Evolutionary conservation across 2,888 invertebrate genomes (phyloP).

Genomic region (Amphipyra berbera): DNA sequence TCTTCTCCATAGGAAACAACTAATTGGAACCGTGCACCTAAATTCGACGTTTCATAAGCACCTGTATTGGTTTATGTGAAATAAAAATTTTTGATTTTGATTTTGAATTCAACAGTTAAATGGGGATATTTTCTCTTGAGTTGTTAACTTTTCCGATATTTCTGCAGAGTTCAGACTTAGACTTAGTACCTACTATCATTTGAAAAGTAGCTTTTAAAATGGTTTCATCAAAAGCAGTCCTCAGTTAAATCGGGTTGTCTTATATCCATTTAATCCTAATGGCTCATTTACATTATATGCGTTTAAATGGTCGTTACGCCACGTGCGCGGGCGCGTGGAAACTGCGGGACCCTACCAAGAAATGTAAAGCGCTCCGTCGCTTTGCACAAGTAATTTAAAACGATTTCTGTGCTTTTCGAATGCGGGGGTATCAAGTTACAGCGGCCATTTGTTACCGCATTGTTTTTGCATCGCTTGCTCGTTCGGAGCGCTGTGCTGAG

Average conservation of each 20-base stretch:
- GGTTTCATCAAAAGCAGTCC: not conserved
- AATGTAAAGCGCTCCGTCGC: not conserved
- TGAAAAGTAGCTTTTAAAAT: constrained; percentile 8
- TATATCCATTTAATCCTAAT: not conserved
- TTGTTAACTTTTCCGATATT: constrained; percentile 15
- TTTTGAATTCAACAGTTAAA: constrained; percentile 7
- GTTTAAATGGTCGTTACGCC: constrained; percentile 1
- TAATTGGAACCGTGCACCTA: too few relatives aligned
- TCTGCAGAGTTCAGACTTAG: constrained; percentile 1
- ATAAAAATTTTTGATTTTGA: too few relatives aligned
- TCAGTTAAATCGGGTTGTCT: not conserved
- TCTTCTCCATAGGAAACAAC: too few relatives aligned
- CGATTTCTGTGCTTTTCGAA: constrained; percentile 22
- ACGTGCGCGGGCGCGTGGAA: constrained; percentile 1
- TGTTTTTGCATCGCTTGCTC: constrained; percentile 27
- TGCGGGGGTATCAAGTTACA: constrained; percentile 19
- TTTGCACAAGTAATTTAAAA: constrained; percentile 20
- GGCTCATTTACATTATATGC: constrained; percentile 3
- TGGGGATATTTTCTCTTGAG: constrained; percentile 4
- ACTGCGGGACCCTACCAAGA: not conserved
- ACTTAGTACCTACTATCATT: not conserved
- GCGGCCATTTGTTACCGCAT: constrained; percentile 19
- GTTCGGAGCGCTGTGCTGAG: constrained; percentile 2
- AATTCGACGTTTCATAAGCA: too few relatives aligned
- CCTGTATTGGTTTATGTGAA: too few relatives aligned